Conservation (phyloP, 2,888 invertebrate genomes). For the Pachymerium ferrugineum region DNA sequence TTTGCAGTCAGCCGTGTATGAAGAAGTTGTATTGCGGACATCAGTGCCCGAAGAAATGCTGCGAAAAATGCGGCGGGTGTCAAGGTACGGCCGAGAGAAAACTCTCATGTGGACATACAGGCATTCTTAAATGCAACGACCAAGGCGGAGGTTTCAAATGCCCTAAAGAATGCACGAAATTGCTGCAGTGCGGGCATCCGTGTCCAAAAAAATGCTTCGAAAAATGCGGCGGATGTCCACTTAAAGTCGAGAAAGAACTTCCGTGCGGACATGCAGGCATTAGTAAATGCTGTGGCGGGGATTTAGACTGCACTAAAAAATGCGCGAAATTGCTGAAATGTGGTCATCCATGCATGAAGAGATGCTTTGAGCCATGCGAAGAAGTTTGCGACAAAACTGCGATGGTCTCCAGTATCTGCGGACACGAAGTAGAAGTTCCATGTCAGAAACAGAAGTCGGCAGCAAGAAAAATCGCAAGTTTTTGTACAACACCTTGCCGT, state of each 20-base stretch:
- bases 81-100: slow-evolving; percentile 11
- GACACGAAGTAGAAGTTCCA: slow-evolving; percentile 35
- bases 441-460: background rate
- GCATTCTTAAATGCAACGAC: background rate
- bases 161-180: no score
- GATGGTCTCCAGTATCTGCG: slow-evolving; percentile 33
- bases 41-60: no score
- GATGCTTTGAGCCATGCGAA: slow-evolving; percentile 42
- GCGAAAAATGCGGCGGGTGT: slow-evolving; percentile 29
- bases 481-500: slow-evolving; percentile 40
- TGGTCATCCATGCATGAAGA: slow-evolving; percentile 37
- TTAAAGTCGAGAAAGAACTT: no score
- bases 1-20: no score
- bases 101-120: slow-evolving; percentile 29
- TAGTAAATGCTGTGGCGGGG: no score
- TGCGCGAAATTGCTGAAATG: slow-evolving; percentile 33
- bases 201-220: no score
- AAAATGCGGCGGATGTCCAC: no score
- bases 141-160: no score
- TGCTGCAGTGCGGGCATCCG: no score
- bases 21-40: no score
- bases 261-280: no score
- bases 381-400: background rate
- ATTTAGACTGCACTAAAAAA: background rate
- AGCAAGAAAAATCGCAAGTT: background rate